Evolutionary conservation across 1,140 invertebrate genomes (phyloP), one percentile per base, ranked within the genome.

Genomic region (Diachasma alloeum): DNA sequence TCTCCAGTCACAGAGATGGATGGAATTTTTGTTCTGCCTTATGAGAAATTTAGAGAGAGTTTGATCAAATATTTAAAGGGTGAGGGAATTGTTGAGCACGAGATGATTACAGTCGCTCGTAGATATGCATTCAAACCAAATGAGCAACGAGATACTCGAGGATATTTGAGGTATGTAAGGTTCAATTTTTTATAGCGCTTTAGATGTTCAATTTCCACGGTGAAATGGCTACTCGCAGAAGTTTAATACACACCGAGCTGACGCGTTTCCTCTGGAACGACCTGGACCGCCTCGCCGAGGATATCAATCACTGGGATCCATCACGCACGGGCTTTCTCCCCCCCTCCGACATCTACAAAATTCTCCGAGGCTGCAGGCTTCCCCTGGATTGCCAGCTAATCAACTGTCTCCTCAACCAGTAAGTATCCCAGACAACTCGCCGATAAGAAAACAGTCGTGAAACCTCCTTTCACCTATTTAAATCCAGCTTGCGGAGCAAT

Each of bases 71-170:
- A 85, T 81, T 81, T 94, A 83, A 92, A 91, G 42, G 91, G 93
- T 67, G 1, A 13, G 39, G 90, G 92, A 69, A 93, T 95, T 84
- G 92, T 92, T 0, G 94, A 95, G 80, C 95, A 96, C 63, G 95
- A 96, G 90, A 94, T 95, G 78, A 89, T 95, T 10, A 95, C 94
- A 8, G 86, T 95, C 4, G 92, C 93, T 15, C 91, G 95, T 79
- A 87, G 91, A 78, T 95, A 94, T 86, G 85, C 88, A 24, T 72
- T 84, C 74, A 83, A 78, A 0, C 80, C 86, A 42, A 86, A 83
- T 9, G 84, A 84, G 78, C 89, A 90, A 79, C 84, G 79, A 80
- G 75, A 79, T 85, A 85, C 83, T 80, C 82, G 88, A 84, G 87
- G 92, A 86, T 90, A 89, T 83, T 76, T 92, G 79, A 89, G 89